These are phyloP conservation scores for Lagenorhynchus albirostris DNA, from an alignment of 2,113 vertebrate species.

Conservation along the genomic window DNA sequence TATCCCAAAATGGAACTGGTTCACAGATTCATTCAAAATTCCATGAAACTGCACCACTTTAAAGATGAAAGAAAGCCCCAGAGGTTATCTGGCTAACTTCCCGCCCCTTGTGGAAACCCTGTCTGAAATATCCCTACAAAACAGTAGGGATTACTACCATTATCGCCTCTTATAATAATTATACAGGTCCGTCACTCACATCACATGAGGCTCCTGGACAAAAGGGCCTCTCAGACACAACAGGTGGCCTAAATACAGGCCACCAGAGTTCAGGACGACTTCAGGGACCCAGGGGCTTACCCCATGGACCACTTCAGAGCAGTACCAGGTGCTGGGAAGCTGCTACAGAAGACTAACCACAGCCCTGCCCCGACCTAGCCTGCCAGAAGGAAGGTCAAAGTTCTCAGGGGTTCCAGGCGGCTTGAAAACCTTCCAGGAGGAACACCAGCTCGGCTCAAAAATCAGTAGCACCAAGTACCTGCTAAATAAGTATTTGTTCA, in stretches of 20 bases:
- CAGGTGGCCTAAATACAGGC: background rate
- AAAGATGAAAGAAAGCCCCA: background rate
- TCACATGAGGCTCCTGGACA: background rate
- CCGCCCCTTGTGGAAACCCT: no score
- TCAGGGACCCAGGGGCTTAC: background rate
- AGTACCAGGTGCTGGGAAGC: background rate
- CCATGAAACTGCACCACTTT: background rate
- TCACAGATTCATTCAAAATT: background rate
- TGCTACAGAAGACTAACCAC: background rate
- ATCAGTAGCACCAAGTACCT: background rate
- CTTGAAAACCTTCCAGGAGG: background rate
- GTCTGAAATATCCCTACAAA: background rate
- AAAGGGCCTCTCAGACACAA: background rate
- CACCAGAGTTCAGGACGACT: background rate
- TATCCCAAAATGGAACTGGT: background rate
- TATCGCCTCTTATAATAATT: background rate
- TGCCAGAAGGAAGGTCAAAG: background rate
- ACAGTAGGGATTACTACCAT: no score
- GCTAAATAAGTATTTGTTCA: background rate
- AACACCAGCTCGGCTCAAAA: background rate
- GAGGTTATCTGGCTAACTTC: background rate
- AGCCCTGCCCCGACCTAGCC: background rate
- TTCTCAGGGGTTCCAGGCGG: background rate
- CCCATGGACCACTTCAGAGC: background rate
- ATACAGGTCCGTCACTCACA: background rate